Conservation (phyloP, 2,888 invertebrate genomes). For the Ethmia dodecea region DNA sequence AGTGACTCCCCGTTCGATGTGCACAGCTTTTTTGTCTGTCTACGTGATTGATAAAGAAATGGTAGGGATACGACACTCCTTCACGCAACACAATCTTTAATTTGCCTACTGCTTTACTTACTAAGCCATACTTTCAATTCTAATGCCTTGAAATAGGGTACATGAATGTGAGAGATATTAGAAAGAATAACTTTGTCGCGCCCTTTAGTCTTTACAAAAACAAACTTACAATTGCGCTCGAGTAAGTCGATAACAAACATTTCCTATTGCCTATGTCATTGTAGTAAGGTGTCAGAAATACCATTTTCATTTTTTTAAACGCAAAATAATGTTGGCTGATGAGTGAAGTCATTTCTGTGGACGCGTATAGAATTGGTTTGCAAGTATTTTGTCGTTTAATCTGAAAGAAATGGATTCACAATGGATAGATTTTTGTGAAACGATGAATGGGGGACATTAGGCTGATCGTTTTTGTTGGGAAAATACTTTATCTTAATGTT, state of each 20-base stretch:
- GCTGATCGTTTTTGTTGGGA: conserved; percentile 8
- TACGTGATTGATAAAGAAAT: conserved; percentile 71
- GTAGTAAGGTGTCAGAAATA: conserved; percentile 3
- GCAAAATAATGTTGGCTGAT: conserved; percentile 24
- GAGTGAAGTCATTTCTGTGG: conserved; percentile 31
- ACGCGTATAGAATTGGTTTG: conserved; percentile 35
- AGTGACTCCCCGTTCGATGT: conserved; percentile 69
- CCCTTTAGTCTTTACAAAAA: conserved; percentile 9
- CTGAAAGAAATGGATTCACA: conserved; percentile 27
- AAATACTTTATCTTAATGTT: not conserved
- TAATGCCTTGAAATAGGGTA: not conserved
- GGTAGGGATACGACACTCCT: conserved; percentile 59
- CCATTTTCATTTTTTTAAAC: not conserved
- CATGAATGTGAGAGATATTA: too few relatives aligned
- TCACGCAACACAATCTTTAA: conserved; percentile 24
- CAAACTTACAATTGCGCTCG: conserved; percentile 4
- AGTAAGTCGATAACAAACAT: not conserved
- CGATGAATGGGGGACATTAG: conserved; percentile 12
- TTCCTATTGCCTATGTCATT: not conserved
- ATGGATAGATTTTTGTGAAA: conserved; percentile 20
- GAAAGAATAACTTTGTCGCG: conserved; percentile 4
- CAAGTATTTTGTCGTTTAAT: conserved; percentile 35
- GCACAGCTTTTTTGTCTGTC: conserved; percentile 62
- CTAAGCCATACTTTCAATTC: conserved; percentile 17
- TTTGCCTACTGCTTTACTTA: conserved; percentile 14